Evolutionary conservation across 2,113 vertebrate species (phyloP).

Genomic region (Spilogale gracilis): DNA sequence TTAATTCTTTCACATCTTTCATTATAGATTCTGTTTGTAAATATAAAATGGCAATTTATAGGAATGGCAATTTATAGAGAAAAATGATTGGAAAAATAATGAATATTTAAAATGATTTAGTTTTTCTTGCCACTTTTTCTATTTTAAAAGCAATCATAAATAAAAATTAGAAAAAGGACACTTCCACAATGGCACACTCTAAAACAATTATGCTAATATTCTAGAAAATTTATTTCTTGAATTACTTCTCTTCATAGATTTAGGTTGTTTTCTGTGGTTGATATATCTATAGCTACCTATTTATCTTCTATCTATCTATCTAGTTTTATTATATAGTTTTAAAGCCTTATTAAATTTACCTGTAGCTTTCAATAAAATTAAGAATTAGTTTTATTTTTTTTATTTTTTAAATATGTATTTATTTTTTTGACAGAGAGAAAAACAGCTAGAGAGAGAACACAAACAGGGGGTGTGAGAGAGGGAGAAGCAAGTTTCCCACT

Average conservation of each 20-base stretch:
- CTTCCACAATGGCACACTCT: not conserved
- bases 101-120: not conserved
- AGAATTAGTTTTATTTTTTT: not conserved
- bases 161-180: not conserved
- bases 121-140: not conserved
- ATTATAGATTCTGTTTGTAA: not conserved
- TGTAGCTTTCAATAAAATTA: not conserved
- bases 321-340: not conserved
- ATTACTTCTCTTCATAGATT: not conserved
- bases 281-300: not conserved
- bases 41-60: not conserved
- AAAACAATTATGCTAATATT: not conserved
- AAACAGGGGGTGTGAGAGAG: too few species aligned
- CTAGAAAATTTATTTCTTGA: slow-evolving; percentile 34
- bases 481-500: too few species aligned
- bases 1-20: not conserved
- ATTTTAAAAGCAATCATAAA: not conserved
- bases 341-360: not conserved
- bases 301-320: not conserved
- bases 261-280: not conserved
- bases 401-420: too few species aligned
- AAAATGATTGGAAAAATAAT: not conserved
- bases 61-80: not conserved
- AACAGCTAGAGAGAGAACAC: too few species aligned
- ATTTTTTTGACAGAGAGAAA: too few species aligned